These are phyloP conservation scores for Drosophila quadrilineata DNA, from an alignment of 1,140 invertebrate species.

Conservation along the genomic window DNA sequence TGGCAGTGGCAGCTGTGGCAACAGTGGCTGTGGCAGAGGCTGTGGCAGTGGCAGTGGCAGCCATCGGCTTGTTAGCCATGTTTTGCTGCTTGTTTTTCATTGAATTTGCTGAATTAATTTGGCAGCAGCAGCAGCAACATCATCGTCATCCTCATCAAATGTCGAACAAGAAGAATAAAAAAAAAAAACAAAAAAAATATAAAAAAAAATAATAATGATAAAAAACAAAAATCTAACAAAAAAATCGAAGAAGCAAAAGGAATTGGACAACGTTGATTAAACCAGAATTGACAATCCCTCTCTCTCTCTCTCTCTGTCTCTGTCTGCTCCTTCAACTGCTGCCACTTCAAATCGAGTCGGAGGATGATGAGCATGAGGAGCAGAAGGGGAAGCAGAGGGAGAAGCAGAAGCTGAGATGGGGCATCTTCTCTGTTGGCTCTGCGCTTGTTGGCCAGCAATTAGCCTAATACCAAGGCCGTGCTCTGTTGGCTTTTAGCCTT, in stretches of 20 bases:
- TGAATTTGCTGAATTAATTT: conserved; percentile 79
- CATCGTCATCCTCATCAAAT: conserved; percentile 12
- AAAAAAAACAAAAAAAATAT: conserved; percentile 14
- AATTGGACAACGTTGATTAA: conserved; percentile 65
- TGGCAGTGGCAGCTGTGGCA: too few species aligned
- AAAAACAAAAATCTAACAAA: conserved; percentile 23
- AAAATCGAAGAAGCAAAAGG: too few species aligned
- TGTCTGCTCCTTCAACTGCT: neutral
- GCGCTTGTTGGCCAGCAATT: conserved; percentile 51
- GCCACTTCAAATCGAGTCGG: conserved; percentile 25
- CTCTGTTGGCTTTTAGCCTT: conserved; percentile 64
- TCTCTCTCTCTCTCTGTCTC: too few species aligned
- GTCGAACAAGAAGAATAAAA: conserved; percentile 18
- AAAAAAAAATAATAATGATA: conserved; percentile 1
- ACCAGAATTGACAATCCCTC: conserved; percentile 61
- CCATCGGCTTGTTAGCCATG: conserved; percentile 63
- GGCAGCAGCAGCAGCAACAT: conserved; percentile 45
- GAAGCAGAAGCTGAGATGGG: too few species aligned
- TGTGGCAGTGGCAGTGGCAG: conserved; percentile 16
- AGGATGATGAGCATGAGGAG: too few species aligned
- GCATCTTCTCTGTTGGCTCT: conserved; percentile 49
- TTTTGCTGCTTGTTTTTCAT: conserved; percentile 75
- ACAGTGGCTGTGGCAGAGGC: too few species aligned
- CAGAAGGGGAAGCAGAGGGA: too few species aligned
- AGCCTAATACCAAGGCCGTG: conserved; percentile 66